phyloP scores from a whole-genome alignment of 2,797 vertebrate genomes.

The Halcyon leucocephala region DNA sequence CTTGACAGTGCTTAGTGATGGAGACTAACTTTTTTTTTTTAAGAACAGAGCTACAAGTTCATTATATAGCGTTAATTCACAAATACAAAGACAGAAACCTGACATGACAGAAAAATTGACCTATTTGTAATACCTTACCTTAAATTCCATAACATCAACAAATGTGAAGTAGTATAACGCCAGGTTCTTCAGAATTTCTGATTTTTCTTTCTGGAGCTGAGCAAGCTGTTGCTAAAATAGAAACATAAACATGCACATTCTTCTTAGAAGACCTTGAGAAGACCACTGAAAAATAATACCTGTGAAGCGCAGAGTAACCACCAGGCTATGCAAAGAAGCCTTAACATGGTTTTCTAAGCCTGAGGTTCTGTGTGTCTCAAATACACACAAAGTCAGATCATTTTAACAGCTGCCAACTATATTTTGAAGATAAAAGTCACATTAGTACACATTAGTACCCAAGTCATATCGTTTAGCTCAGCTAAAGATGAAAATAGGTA shows the following conservation, averaged over 20 bases:
- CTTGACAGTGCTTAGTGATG: neutral
- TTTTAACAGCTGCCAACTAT: conserved; percentile 68
- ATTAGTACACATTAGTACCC: conserved; percentile 76
- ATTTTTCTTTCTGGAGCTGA: conserved; percentile 98
- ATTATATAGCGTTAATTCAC: neutral
- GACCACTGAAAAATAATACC: neutral
- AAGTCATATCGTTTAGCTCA: conserved; percentile 51
- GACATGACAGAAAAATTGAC: neutral
- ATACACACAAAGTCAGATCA: conserved; percentile 34
- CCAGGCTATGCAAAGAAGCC: conserved; percentile 63
- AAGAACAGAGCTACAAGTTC: neutral
- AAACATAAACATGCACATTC: conserved; percentile 47
- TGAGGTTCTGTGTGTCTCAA: neutral
- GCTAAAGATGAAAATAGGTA: conserved; percentile 53
- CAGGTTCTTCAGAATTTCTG: conserved; percentile 98
- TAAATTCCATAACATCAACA: conserved; percentile 99
- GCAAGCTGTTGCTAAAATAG: conserved; percentile 97
- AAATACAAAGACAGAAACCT: neutral
- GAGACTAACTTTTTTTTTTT: neutral
- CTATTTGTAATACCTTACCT: conserved; percentile 79
- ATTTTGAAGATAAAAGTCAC: conserved; percentile 56
- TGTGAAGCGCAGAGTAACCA: conserved; percentile 22
- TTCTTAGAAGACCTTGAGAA: neutral
- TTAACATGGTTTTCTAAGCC: neutral
- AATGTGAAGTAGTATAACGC: conserved; percentile 98